Percentiles rank a stretch among this genome's conserved stretches.
These are phyloP conservation scores for Lepidochrysops patricia DNA, from an alignment of 2,888 invertebrate species.

Conservation along the genomic window DNA sequence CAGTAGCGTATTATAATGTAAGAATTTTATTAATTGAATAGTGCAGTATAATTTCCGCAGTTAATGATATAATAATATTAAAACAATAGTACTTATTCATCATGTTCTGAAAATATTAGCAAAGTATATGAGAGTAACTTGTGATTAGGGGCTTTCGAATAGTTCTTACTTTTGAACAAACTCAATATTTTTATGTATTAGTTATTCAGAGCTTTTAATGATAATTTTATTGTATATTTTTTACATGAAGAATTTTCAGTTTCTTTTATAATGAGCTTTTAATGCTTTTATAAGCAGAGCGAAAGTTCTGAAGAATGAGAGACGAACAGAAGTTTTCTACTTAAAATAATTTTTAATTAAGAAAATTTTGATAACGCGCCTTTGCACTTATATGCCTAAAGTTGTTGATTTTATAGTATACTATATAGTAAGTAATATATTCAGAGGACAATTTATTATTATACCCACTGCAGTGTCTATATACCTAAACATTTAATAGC, in stretches of 20 bases:
- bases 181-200: neutral
- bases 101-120: no score
- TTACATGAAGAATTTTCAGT: neutral
- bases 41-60: no score
- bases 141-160: no score
- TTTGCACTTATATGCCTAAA: neutral
- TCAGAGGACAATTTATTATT: neutral
- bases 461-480: neutral
- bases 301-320: constrained; percentile 7
- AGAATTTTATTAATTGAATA: no score
- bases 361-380: neutral
- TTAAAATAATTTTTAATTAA: constrained; percentile 2
- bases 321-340: neutral
- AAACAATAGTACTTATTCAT: no score
- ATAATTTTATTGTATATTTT: neutral
- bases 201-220: neutral
- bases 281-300: constrained; percentile 13
- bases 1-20: no score
- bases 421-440: no score
- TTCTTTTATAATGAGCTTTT: constrained; percentile 18
- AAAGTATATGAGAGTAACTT: no score
- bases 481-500: no score
- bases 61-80: no score
- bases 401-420: neutral
- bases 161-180: neutral